These are phyloP conservation scores for Lasioglossum morio DNA, from an alignment of 2,888 invertebrate genomes.

Conservation along the genomic window DNA sequence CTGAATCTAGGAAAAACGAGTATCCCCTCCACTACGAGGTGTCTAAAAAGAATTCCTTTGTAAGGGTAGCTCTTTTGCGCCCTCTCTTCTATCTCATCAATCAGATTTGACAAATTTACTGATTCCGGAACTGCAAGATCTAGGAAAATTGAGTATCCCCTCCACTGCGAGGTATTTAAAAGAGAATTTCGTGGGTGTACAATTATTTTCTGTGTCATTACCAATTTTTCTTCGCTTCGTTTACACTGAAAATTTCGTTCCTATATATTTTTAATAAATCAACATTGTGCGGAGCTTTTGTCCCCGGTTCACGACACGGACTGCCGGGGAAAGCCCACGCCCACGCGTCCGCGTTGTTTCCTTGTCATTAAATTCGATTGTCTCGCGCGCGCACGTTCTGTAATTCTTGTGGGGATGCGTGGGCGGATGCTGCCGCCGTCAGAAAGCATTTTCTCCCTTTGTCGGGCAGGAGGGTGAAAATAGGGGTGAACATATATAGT, in stretches of 20 bases:
- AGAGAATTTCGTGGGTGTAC: no score
- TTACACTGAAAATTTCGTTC: no score
- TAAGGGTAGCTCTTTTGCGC: no score
- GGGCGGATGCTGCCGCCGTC: neutral
- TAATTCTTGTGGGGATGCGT: conserved; percentile 33
- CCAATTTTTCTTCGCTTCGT: conserved; percentile 26
- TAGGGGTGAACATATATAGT: neutral
- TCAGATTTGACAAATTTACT: neutral
- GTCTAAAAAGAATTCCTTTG: no score
- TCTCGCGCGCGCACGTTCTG: conserved; percentile 12
- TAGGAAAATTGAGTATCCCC: no score
- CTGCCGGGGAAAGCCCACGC: conserved; percentile 31
- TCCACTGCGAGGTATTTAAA: no score
- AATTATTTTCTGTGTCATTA: no score
- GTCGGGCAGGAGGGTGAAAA: neutral
- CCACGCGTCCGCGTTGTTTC: conserved; percentile 13
- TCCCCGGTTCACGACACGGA: conserved; percentile 60
- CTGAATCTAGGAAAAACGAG: no score
- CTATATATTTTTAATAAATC: neutral
- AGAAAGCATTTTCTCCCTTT: neutral
- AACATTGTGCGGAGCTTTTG: conserved; percentile 49
- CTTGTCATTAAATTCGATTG: conserved; percentile 41
- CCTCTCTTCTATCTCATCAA: conserved; percentile 26
- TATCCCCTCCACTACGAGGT: no score
- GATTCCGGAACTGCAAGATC: no score